Evolutionary conservation across 2,888 invertebrate species (phyloP).

Genomic region (Noctua janthe): DNA sequence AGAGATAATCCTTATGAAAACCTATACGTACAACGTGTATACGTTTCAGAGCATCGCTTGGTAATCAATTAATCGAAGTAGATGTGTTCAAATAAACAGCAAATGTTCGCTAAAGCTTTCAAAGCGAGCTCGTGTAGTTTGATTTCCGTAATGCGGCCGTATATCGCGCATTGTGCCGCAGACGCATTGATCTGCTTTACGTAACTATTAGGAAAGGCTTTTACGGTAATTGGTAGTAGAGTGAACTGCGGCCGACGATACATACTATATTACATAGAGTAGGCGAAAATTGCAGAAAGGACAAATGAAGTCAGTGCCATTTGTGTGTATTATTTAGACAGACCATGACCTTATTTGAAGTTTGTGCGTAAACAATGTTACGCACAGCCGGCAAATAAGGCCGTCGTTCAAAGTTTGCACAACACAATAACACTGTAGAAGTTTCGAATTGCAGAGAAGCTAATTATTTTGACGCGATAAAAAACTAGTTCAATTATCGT

Average conservation of each 20-base stretch:
- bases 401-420: background rate
- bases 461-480: background rate
- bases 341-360: background rate
- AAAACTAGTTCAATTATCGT: background rate
- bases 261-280: constrained; percentile 26
- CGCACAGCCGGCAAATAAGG: background rate
- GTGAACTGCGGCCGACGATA: constrained; percentile 35
- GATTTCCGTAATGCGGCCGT: constrained; percentile 53
- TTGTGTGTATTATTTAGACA: background rate
- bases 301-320: background rate
- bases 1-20: background rate
- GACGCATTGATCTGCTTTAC: constrained; percentile 54
- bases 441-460: background rate
- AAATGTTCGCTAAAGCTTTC: constrained; percentile 15
- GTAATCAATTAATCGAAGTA: constrained; percentile 33
- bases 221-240: constrained; percentile 71
- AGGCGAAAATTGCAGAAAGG: background rate
- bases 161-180: constrained; percentile 37
- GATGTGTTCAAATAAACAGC: constrained; percentile 21
- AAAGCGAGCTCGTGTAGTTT: constrained; percentile 6
- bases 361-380: background rate
- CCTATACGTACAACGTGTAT: no score
- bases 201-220: constrained; percentile 68
- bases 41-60: background rate
- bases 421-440: background rate